These are phyloP conservation scores for Sericinus montela DNA, from an alignment of 2,888 invertebrate species.

Conservation along the genomic window DNA sequence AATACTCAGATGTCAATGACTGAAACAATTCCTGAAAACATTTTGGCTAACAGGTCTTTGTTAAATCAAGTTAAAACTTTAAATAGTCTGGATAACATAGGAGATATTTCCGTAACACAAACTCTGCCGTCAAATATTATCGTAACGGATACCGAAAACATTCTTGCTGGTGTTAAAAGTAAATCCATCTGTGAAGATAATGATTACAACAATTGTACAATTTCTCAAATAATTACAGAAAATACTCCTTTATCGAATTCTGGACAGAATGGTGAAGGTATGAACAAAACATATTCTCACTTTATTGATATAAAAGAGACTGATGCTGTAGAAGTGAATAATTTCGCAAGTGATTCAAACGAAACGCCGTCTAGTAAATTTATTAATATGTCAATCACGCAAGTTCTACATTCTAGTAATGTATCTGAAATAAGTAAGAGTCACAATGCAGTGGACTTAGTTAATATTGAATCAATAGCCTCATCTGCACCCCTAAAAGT, in stretches of 20 bases:
- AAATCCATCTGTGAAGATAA: slow-evolving; percentile 21
- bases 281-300: too few relatives aligned
- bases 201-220: slow-evolving; percentile 26
- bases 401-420: too few relatives aligned
- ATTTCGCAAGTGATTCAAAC: too few relatives aligned
- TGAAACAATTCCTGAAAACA: slow-evolving; percentile 27
- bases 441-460: neutral
- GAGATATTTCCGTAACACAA: slow-evolving; percentile 34
- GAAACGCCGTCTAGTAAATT: too few relatives aligned
- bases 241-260: slow-evolving; percentile 18
- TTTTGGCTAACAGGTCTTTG: slow-evolving; percentile 1
- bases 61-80: slow-evolving; percentile 17
- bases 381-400: too few relatives aligned
- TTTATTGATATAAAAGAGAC: too few relatives aligned
- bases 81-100: slow-evolving; percentile 14
- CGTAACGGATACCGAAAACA: neutral
- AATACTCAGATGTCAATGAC: slow-evolving; percentile 27
- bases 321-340: too few relatives aligned
- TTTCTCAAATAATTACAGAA: slow-evolving; percentile 29
- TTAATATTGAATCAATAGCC: too few relatives aligned
- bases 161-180: slow-evolving; percentile 15
- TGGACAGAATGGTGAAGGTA: neutral
- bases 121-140: slow-evolving; percentile 27
- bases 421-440: too few relatives aligned
- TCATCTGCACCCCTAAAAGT: too few relatives aligned